phyloP scores from a whole-genome alignment of 2,888 invertebrate genomes.

The Cryptocephalus primarius region DNA sequence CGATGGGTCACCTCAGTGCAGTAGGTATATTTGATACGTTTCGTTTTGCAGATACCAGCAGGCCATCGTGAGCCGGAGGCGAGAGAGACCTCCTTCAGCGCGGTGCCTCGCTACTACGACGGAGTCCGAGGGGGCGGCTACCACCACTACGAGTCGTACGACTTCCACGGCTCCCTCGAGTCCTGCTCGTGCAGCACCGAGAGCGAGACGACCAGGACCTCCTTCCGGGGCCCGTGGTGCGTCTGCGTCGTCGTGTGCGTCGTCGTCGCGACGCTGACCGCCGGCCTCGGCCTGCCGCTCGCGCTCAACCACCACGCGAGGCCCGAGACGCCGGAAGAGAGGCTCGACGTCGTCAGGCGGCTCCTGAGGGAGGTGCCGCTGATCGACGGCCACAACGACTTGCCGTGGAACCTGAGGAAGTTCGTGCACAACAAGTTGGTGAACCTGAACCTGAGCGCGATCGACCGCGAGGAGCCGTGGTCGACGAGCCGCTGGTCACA shows the following conservation, averaged over 20 bases:
- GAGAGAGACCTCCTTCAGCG: constrained; percentile 29
- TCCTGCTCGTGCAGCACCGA: constrained; percentile 38
- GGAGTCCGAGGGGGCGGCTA: constrained; percentile 19
- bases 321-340: constrained; percentile 39
- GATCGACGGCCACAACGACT: constrained; percentile 75
- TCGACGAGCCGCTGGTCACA: constrained; percentile 82
- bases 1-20: too few relatives aligned
- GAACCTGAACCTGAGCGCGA: constrained; percentile 54
- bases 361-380: constrained; percentile 59
- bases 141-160: constrained; percentile 20
- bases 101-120: constrained; percentile 28
- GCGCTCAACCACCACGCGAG: constrained; percentile 25
- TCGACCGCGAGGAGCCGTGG: constrained; percentile 68
- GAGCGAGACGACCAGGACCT: constrained; percentile 44
- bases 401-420: constrained; percentile 82
- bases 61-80: constrained; percentile 29
- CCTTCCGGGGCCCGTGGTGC: constrained; percentile 39
- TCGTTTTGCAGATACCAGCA: constrained; percentile 28
- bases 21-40: too few relatives aligned
- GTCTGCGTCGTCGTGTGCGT: constrained; percentile 49
- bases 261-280: constrained; percentile 47
- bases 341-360: constrained; percentile 50
- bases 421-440: constrained; percentile 74
- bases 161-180: constrained; percentile 26
- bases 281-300: constrained; percentile 47